Evolutionary conservation across 2,888 invertebrate genomes (phyloP).

Genomic region (Drosophila mulleri): DNA sequence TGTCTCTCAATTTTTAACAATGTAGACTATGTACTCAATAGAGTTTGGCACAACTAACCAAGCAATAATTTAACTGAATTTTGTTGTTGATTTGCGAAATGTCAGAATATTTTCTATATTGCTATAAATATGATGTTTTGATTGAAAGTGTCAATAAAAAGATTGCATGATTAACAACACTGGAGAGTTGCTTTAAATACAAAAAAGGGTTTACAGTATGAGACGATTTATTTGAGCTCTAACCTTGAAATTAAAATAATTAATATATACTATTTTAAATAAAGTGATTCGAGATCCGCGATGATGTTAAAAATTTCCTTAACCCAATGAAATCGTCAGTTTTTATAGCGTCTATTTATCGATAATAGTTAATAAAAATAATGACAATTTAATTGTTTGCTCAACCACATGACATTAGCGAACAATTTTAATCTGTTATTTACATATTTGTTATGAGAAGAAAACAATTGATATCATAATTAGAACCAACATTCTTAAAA

Average conservation of each 20-base stretch:
- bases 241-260: not conserved
- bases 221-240: too few relatives aligned
- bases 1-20: constrained; percentile 14
- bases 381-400: too few relatives aligned
- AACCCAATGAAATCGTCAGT: not conserved
- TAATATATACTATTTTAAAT: not conserved
- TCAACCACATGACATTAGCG: too few relatives aligned
- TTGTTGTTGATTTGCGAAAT: constrained; percentile 2
- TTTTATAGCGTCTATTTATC: not conserved
- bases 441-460: not conserved
- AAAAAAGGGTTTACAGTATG: not conserved
- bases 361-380: not conserved
- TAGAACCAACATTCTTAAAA: not conserved
- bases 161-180: constrained; percentile 1
- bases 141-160: constrained; percentile 5
- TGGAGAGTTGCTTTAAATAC: not conserved
- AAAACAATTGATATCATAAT: not conserved
- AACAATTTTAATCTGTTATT: not conserved
- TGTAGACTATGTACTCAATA: constrained; percentile 26
- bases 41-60: not conserved
- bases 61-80: not conserved
- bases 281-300: not conserved
- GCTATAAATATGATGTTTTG: not conserved
- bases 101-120: not conserved
- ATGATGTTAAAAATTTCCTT: not conserved